Percentiles rank a stretch among this genome's conserved stretches.
phyloP scores from a whole-genome alignment of 2,113 vertebrate species.

The Sylvilagus bachmani region DNA sequence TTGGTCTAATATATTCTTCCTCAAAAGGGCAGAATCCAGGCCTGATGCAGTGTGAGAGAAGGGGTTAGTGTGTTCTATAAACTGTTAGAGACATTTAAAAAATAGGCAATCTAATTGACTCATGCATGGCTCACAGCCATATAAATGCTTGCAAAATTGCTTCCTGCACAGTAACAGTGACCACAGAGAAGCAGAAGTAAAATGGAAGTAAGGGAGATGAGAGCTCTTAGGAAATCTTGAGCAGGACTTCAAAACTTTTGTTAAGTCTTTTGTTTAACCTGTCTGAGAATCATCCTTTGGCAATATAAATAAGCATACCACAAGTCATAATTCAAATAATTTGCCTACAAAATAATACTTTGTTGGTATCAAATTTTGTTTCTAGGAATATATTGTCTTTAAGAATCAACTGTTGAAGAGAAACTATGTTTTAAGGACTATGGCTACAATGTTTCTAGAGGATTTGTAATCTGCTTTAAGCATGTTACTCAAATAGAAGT shows the following conservation, averaged over 20 bases:
- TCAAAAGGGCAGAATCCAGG: conserved; percentile 78
- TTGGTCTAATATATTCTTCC: conserved; percentile 61
- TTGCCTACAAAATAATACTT: conserved; percentile 35
- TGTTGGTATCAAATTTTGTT: conserved; percentile 42
- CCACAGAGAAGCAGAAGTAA: conserved; percentile 82
- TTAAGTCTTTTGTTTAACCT: conserved; percentile 51
- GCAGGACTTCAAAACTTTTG: conserved; percentile 54
- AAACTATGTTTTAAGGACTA: conserved; percentile 56
- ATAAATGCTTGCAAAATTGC: conserved; percentile 82
- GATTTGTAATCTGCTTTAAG: conserved; percentile 67
- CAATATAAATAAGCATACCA: conserved; percentile 67
- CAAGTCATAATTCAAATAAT: conserved; percentile 60
- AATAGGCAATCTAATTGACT: conserved; percentile 82
- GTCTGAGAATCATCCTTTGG: conserved; percentile 40
- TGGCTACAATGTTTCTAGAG: conserved; percentile 50
- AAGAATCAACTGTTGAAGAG: conserved; percentile 45
- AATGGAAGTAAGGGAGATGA: conserved; percentile 66
- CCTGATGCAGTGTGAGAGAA: conserved; percentile 35
- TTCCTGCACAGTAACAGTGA: conserved; percentile 76
- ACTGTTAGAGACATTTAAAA: conserved; percentile 74
- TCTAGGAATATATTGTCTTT: conserved; percentile 63
- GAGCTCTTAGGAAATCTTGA: conserved; percentile 80
- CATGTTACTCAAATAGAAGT: conserved; percentile 66
- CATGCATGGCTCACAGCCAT: conserved; percentile 79
- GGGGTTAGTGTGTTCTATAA: conserved; percentile 75